Conservation (phyloP, 2,113 vertebrate species). For the Strix uralensis region DNA sequence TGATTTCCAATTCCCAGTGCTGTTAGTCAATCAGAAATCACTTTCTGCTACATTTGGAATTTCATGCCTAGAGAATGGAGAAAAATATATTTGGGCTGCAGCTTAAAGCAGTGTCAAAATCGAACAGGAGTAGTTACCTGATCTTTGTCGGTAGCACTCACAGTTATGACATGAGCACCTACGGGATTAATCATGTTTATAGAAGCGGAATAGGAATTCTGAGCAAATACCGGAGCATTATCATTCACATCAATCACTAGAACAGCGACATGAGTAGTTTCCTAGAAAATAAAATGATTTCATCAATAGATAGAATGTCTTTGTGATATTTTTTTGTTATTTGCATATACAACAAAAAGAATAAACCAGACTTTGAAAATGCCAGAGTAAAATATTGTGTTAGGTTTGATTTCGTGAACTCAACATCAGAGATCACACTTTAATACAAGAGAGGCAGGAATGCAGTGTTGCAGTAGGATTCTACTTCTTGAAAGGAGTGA, state of each 20-base stretch:
- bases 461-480: neutral
- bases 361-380: neutral
- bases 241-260: constrained; percentile 64
- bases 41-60: neutral
- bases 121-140: constrained; percentile 29
- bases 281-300: constrained; percentile 36
- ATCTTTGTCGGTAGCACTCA: constrained; percentile 49
- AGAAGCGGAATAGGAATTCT: constrained; percentile 43
- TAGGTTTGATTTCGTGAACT: neutral
- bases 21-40: neutral
- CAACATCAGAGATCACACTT: neutral
- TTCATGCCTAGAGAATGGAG: neutral
- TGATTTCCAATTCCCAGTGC: neutral
- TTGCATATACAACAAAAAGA: neutral
- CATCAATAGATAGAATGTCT: neutral
- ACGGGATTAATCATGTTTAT: constrained; percentile 46
- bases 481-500: neutral
- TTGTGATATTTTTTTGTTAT: neutral
- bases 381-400: neutral
- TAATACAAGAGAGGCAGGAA: neutral
- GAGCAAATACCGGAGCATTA: constrained; percentile 58
- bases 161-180: constrained; percentile 36
- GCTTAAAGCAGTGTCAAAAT: neutral
- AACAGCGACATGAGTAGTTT: neutral
- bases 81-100: neutral